phyloP scores from a whole-genome alignment of 2,113 vertebrate genomes.

The Amblyornis subalaris region DNA sequence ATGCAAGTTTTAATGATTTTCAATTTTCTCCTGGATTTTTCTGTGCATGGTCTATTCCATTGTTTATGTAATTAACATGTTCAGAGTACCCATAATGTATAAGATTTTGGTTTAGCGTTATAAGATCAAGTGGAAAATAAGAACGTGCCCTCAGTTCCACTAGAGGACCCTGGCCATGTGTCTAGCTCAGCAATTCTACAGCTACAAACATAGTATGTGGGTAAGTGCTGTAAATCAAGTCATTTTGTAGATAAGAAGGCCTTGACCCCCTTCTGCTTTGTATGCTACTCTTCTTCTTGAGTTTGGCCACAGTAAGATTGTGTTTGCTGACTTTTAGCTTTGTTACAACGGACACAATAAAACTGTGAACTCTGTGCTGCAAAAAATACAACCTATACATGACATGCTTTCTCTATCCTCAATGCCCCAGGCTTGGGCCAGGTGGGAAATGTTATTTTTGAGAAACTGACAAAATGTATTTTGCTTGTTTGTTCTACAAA shows the following conservation, averaged over 20 bases:
- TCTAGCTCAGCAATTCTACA: background rate
- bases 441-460: background rate
- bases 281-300: background rate
- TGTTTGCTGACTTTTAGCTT: background rate
- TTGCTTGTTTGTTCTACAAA: conserved; percentile 16
- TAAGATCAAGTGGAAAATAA: background rate
- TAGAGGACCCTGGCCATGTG: background rate
- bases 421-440: background rate
- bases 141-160: background rate
- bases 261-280: background rate
- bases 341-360: background rate
- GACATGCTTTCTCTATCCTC: background rate
- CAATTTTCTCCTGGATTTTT: background rate
- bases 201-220: background rate
- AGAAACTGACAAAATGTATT: background rate
- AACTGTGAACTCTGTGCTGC: background rate
- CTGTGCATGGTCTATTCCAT: background rate
- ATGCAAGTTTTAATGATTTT: background rate
- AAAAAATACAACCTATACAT: background rate
- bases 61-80: background rate
- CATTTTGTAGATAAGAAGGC: background rate
- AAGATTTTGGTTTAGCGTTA: background rate
- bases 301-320: background rate
- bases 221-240: background rate
- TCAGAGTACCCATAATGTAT: background rate